Evolutionary conservation across 2,888 invertebrate genomes (phyloP), one percentile per base, ranked within the genome.

Genomic region (Nomada goodeniana): DNA sequence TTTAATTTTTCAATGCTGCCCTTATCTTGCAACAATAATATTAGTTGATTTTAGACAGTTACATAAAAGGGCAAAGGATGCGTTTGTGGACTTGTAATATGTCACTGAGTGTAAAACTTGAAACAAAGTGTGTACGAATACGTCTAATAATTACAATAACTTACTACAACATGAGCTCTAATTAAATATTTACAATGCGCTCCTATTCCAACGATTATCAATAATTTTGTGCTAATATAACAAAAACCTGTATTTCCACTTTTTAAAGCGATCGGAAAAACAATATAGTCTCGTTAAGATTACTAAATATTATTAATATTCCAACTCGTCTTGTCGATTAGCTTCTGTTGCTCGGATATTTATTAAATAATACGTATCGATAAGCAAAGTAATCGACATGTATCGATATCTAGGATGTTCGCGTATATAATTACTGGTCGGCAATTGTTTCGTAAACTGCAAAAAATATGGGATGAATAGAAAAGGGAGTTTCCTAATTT

Each of bases 51-150:
- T 53, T 36, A 76, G 57, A 79, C 10, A 67, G 36, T 65, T 71
- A 71, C 55, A 59, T 13, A 74, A 64, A 63, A n/a, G 72, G 23
- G 47, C 60, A 57, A 61, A 67, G n/a, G 44, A 47, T 70, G 68
- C 55, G 42, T 60, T 73, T 67, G 42, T n/a, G 53, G 18, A 42
- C 68, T 44, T 26, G 47, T 52, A 20, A 67, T 70, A 74, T 42
- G 50, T n/a, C 69, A 85, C 86, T 82, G 87, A 88, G 87, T 80
- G 87, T 88, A 86, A 89, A 87, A 81, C 84, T 84, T 85, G 71
- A 36, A 44, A 52, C n/a, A 47, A 61, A 23, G 52, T 2, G 29
- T 29, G 15, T 15, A 15, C 1, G 7, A 60, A 71, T 29, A 61
- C 29, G 23, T 42, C 61, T 4, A 36, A 13, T 7, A 26, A 18